A percentile compares a stretch with the other conserved stretches of the same genome.
Conservation (phyloP, 2,888 invertebrate genomes). For the Nephrotoma guestfalica region DNA sequence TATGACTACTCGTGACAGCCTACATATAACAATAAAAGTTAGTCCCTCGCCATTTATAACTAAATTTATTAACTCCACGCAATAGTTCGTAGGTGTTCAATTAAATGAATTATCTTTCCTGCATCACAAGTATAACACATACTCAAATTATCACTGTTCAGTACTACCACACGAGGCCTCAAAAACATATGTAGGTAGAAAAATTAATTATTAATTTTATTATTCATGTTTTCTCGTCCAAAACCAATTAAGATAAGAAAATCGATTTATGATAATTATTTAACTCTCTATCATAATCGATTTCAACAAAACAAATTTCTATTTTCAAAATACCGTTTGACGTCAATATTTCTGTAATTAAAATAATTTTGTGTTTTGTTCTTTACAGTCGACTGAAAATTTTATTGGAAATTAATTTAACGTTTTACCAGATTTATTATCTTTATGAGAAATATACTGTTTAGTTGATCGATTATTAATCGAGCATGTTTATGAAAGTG, state of each 20-base stretch:
- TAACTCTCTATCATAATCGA: neutral
- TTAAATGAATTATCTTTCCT: neutral
- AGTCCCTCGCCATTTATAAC: no score
- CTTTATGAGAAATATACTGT: neutral
- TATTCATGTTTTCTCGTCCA: neutral
- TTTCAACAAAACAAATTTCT: neutral
- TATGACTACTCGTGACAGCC: no score
- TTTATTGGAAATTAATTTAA: neutral
- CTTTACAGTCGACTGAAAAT: neutral
- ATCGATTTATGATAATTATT: neutral
- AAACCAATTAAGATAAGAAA: neutral
- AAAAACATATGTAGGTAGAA: neutral
- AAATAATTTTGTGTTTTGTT: neutral
- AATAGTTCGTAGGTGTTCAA: neutral
- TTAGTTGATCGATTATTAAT: no score
- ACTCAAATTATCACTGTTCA: neutral
- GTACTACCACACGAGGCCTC: neutral
- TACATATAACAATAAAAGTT: no score
- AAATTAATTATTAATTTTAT: neutral
- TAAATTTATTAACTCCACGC: no score
- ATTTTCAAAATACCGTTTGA: neutral
- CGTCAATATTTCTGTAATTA: neutral
- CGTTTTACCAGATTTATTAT: neutral
- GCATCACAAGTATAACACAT: neutral
- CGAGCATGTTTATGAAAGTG: no score